A percentile compares a stretch with the other conserved stretches of the same genome.
Evolutionary conservation across 2,113 vertebrate genomes (phyloP).

Genomic region (Paraplagusia blochii): DNA sequence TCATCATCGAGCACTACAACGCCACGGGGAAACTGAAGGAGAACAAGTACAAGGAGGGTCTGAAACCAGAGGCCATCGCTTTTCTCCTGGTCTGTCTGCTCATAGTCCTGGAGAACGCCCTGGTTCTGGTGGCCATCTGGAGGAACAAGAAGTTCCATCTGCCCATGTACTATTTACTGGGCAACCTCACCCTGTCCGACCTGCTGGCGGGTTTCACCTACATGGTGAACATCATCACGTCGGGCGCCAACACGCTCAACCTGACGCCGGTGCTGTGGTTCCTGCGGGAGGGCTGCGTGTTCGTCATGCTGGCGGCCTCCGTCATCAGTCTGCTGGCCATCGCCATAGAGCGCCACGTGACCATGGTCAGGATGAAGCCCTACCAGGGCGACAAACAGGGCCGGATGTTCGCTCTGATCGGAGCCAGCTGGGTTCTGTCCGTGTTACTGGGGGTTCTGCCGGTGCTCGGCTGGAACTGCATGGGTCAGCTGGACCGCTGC

Average conservation of each 20-base stretch:
- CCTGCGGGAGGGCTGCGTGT: slow-evolving; percentile 83
- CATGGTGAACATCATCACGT: slow-evolving; percentile 85
- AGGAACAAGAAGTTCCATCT: slow-evolving; percentile 88
- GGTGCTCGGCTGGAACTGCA: slow-evolving; percentile 87
- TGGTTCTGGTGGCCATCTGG: slow-evolving; percentile 84
- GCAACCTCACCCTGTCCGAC: slow-evolving; percentile 88
- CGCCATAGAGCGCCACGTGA: slow-evolving; percentile 86
- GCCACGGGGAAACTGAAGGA: slow-evolving; percentile 83
- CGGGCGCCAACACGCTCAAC: slow-evolving; percentile 81
- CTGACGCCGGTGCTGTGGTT: slow-evolving; percentile 87
- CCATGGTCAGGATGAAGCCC: slow-evolving; percentile 85
- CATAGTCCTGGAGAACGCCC: slow-evolving; percentile 84
- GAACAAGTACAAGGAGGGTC: slow-evolving; percentile 75
- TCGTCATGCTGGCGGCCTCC: slow-evolving; percentile 84
- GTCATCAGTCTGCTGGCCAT: slow-evolving; percentile 88
- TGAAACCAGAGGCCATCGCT: slow-evolving; percentile 75
- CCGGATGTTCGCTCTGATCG: slow-evolving; percentile 81
- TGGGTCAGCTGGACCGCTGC: slow-evolving; percentile 76
- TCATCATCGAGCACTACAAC: slow-evolving; percentile 85
- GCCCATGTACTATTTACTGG: slow-evolving; percentile 89
- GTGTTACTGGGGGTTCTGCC: slow-evolving; percentile 83
- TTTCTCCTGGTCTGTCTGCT: slow-evolving; percentile 84
- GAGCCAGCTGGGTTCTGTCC: slow-evolving; percentile 79
- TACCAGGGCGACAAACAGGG: slow-evolving; percentile 78
- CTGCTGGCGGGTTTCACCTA: slow-evolving; percentile 87